Conservation (phyloP, 2,113 vertebrate species). For the Neomonachus schauinslandi region DNA sequence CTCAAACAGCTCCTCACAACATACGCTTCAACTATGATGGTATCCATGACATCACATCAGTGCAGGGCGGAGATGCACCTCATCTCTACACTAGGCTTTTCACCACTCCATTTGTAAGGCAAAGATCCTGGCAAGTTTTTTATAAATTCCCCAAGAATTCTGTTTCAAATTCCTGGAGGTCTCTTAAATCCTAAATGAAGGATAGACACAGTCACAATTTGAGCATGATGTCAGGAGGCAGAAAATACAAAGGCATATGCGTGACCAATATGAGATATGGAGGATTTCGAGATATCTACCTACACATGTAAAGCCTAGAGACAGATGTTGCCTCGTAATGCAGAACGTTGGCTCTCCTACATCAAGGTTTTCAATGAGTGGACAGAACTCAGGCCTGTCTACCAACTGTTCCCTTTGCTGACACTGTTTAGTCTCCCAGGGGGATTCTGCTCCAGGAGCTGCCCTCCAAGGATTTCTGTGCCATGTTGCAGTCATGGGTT, state of each 20-base stretch:
- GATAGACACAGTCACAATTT: not conserved
- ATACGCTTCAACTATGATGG: too few relatives aligned
- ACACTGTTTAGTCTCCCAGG: not conserved
- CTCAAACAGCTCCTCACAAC: not conserved
- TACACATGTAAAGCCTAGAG: not conserved
- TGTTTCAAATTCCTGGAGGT: not conserved
- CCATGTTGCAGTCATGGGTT: fast-evolving
- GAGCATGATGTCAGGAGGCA: not conserved
- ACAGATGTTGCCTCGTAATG: not conserved
- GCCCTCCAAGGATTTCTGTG: not conserved
- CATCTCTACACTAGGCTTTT: not conserved
- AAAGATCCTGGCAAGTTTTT: not conserved
- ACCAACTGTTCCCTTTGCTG: not conserved
- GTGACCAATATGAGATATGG: not conserved
- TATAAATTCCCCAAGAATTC: not conserved
- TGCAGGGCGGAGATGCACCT: not conserved
- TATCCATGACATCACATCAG: too few relatives aligned
- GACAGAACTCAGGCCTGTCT: not conserved
- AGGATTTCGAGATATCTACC: not conserved
- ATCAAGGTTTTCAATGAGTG: not conserved
- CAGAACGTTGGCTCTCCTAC: not conserved
- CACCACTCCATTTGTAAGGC: not conserved
- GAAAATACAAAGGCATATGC: not conserved
- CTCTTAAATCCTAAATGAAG: not conserved
- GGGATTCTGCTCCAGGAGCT: too few relatives aligned